Evolutionary conservation across 1,140 invertebrate species (phyloP), one percentile per base, ranked within the genome.

Genomic region (Liolophura sinensis): DNA sequence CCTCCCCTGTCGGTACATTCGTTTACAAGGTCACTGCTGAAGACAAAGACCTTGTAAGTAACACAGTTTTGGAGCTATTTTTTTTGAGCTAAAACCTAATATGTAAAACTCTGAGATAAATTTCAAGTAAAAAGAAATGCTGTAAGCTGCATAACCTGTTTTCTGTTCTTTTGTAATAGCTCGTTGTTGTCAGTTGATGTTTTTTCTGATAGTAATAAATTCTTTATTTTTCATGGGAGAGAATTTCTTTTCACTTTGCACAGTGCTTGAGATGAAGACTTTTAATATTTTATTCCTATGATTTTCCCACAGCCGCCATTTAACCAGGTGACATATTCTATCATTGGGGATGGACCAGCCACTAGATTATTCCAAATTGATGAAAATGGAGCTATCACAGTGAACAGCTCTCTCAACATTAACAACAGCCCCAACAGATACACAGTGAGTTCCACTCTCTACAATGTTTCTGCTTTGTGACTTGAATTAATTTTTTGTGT

Each of bases 331-430:
- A 63, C 48, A 11, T 73, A 72, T 56, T 49, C 22, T 46, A 62
- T 71, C 40, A 66, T 64, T 27, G 72, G 72, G 27, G 72, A 73
- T 68, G 62, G 69, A 52, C 60, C 65, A 40, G 69, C 72, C 16
- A 62, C 66, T 59, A 64, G 47, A 16, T 67, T 57, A 55, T 71
- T 72, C 56, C 15, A 18, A n/a, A 67, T 73, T 46, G 61, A 71
- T 15, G n/a, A 64, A 27, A 65, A 0, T 31, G 62, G 54, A 15
- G 66, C 57, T 52, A 47, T 65, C 27, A 68, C 50, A 25, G 1
- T 46, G 22, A 64, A 61, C 22, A 24, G 20, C 20, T 57, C 68
- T 18, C 64, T 70, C 25, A 27, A n/a, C 27, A 51, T n/a, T n/a
- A 54, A 62, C 47, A 62, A 22, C 24, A 40, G 31, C 9, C 50